Evolutionary conservation across 2,888 invertebrate genomes (phyloP), one percentile per base, ranked within the genome.

Genomic region (Cephus runcator): DNA sequence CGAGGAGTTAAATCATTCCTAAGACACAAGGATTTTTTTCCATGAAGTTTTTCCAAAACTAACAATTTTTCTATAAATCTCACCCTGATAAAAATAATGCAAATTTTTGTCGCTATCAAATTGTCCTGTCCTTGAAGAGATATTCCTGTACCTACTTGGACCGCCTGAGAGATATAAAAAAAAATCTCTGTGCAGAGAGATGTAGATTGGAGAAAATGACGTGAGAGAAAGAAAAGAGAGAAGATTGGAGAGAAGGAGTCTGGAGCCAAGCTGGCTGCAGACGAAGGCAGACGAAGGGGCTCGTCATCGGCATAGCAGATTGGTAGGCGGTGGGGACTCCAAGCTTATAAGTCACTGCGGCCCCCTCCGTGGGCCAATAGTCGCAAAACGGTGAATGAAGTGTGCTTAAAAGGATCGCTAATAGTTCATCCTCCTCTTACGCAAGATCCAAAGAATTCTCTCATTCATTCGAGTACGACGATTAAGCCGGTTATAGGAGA

Each of bases 261-360:
- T 89, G 91, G 90, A 89, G 90, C 91, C 91, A 90, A 88, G 90
- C 91, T 89, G 91, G 86, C 91, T 91, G 89, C 86, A 83, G 85
- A 83, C 86, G 86, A 89, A 89, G 89, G 89, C 86, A 83, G 85
- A 83, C 86, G 86, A 89, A 89, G 89, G 87, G 90, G 90, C 89
- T 91, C 87, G 90, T 86, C 90, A 85, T 87, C 87, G 84, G 78
- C 84, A 84, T 85, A 83, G 75, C 81, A 79, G 84, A 87, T 86
- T 85, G 84, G 84, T 75, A 56, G 56, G 84, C 86, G 87, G 91
- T 90, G 91, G 91, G 91, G 91, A 87, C 84, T 80, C 81, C 84
- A 85, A 87, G 91, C 88, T 91, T 91, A 91, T 91, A 91, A 91
- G 90, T 89, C 87, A 87, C 88, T 83, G 83, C 86, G 85, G 82